A percentile compares a stretch with the other conserved stretches of the same genome.
phyloP scores from a whole-genome alignment of 2,888 invertebrate species.

The Thalpophila matura region DNA sequence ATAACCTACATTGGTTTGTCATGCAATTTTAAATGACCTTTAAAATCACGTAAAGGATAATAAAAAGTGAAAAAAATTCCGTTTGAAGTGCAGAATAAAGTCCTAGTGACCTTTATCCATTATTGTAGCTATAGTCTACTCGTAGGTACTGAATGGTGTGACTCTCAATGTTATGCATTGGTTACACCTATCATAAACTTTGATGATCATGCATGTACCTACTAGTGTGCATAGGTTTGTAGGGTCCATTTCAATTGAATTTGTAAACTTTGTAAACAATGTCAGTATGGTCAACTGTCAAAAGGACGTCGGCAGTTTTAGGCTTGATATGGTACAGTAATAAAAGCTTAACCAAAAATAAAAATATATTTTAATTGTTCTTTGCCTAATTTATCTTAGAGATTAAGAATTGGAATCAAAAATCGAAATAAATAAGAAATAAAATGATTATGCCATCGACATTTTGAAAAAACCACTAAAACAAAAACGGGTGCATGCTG shows the following conservation, averaged over 20 bases:
- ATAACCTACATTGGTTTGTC: slow-evolving; percentile 10
- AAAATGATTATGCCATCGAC: no score
- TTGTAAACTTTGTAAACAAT: no score
- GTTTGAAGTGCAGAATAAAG: slow-evolving; percentile 41
- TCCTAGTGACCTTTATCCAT: slow-evolving; percentile 55
- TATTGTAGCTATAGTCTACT: slow-evolving; percentile 27
- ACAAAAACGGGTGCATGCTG: no score
- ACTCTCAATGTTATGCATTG: slow-evolving; percentile 50
- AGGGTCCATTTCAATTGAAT: slow-evolving; percentile 6
- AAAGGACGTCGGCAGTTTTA: no score
- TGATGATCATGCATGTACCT: slow-evolving; percentile 36
- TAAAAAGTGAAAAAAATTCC: slow-evolving; percentile 32
- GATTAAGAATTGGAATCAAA: no score
- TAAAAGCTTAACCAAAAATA: no score
- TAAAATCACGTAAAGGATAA: slow-evolving; percentile 22
- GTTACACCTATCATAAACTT: slow-evolving; percentile 56
- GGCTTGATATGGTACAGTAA: no score
- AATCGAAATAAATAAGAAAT: no score
- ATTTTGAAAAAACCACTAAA: no score
- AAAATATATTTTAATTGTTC: no score
- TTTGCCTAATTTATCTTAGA: no score
- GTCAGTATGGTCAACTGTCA: no score
- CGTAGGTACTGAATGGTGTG: slow-evolving; percentile 17
- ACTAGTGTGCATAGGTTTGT: slow-evolving; percentile 13
- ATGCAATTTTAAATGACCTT: slow-evolving; percentile 2